phyloP scores from a whole-genome alignment of 2,888 invertebrate genomes.

The Nebria brevicollis region DNA sequence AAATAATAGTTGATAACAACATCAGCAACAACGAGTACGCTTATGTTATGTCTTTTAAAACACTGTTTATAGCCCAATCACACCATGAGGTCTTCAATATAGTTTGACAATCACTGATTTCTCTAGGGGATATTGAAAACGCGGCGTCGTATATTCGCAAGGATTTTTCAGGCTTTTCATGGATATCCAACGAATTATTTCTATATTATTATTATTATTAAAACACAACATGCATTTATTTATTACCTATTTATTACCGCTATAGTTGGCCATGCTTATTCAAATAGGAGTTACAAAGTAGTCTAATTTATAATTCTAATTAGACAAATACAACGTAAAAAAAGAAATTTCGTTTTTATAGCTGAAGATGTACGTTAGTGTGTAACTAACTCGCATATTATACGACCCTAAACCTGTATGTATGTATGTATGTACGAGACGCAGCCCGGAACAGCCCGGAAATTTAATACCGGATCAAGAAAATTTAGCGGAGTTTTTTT shows the following conservation, averaged over 20 bases:
- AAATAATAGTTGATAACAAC: background rate
- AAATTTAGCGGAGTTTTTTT: conserved; percentile 18
- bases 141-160: background rate
- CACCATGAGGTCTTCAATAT: background rate
- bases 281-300: too few species aligned
- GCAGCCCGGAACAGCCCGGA: background rate
- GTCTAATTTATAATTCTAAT: too few species aligned
- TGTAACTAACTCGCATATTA: background rate
- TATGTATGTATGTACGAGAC: background rate
- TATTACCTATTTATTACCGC: too few species aligned
- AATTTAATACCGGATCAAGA: conserved; percentile 10
- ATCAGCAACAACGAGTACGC: background rate
- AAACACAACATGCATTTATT: background rate
- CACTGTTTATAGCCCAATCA: background rate
- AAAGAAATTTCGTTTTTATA: too few species aligned
- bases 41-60: background rate
- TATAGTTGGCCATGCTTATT: too few species aligned
- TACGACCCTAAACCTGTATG: background rate
- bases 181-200: background rate
- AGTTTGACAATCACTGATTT: conserved; percentile 16
- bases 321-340: too few species aligned
- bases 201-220: background rate
- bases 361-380: background rate
- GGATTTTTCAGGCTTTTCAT: background rate
- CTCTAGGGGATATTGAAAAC: conserved; percentile 2